These are phyloP conservation scores for Thamnophis elegans DNA, from an alignment of 2,797 vertebrate genomes.

Conservation along the genomic window DNA sequence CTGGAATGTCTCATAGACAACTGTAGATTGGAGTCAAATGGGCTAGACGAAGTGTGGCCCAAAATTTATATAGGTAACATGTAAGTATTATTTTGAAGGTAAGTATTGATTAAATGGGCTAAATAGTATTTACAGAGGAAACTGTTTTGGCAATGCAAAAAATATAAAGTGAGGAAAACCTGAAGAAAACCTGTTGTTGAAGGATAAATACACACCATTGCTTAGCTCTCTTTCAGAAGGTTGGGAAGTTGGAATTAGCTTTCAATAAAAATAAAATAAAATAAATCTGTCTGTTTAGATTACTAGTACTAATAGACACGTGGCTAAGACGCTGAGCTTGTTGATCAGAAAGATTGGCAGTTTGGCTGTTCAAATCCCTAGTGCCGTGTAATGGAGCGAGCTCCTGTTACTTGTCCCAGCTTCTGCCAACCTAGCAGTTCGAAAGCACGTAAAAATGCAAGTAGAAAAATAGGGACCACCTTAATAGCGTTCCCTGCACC, in stretches of 20 bases:
- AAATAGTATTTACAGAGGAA: conserved; percentile 27
- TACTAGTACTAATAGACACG: not conserved
- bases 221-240: not conserved
- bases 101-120: conserved; percentile 42
- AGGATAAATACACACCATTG: not conserved
- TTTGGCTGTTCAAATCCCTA: no score
- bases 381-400: no score
- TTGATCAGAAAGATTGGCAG: no score
- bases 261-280: not conserved
- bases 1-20: conserved; percentile 78
- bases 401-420: no score
- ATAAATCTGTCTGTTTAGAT: not conserved
- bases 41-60: conserved; percentile 81
- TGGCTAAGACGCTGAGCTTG: no score
- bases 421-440: no score
- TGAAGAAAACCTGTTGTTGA: conserved; percentile 13
- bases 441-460: no score
- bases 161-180: conserved; percentile 15
- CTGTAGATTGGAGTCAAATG: conserved; percentile 76
- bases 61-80: conserved; percentile 78
- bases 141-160: not conserved
- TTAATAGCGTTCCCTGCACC: no score
- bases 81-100: conserved; percentile 72
- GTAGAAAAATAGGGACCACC: no score
- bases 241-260: not conserved